Conservation (phyloP, 2,888 invertebrate species). For the Pristionchus mayeri region DNA sequence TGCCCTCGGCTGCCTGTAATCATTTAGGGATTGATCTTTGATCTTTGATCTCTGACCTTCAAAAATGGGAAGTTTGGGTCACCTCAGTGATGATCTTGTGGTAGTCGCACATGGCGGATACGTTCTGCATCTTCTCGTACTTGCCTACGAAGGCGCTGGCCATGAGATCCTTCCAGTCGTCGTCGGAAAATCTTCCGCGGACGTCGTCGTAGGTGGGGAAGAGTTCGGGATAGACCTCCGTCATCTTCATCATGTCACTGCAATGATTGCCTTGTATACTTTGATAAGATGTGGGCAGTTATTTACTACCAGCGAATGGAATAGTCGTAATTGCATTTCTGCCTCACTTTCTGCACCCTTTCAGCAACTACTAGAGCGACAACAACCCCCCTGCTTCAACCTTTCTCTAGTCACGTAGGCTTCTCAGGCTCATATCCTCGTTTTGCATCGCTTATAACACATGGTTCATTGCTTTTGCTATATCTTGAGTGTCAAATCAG, state of each 20-base stretch:
- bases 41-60: neutral
- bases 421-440: neutral
- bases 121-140: slow-evolving; percentile 59
- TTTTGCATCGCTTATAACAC: neutral
- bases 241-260: slow-evolving; percentile 66
- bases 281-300: neutral
- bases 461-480: neutral
- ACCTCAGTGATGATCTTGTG: slow-evolving; percentile 69
- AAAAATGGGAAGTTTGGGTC: neutral
- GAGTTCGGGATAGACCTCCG: slow-evolving; percentile 60
- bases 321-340: too few species aligned
- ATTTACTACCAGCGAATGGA: neutral
- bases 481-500: too few species aligned
- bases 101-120: slow-evolving; percentile 65
- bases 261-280: slow-evolving; percentile 17
- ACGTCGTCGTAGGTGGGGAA: slow-evolving; percentile 61
- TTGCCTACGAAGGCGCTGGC: slow-evolving; percentile 57
- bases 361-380: too few species aligned
- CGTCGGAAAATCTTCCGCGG: slow-evolving; percentile 57
- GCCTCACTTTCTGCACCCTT: too few species aligned
- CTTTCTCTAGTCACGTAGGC: too few species aligned
- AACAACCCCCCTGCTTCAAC: too few species aligned
- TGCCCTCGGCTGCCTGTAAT: slow-evolving; percentile 91
- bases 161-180: slow-evolving; percentile 60
- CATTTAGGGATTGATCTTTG: neutral